Evolutionary conservation across 92 coral and sea anemone genomes (phyloP).

Genomic region (Pocillopora grandis): DNA sequence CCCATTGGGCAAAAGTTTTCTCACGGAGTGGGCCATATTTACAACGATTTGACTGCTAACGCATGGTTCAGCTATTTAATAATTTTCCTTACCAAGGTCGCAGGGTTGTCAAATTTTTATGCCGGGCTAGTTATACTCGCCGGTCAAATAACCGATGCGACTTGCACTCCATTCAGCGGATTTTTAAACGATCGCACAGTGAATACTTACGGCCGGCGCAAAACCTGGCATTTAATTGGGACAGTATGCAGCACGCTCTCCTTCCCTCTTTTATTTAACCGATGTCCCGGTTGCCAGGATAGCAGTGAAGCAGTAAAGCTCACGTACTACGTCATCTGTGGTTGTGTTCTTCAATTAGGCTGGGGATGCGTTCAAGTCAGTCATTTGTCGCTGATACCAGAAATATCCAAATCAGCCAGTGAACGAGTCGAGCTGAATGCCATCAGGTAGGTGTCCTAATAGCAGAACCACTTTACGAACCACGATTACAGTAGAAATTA

Average conservation of each 20-base stretch:
- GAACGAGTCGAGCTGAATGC: slow-evolving; percentile 83
- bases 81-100: slow-evolving; percentile 78
- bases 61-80: slow-evolving; percentile 85
- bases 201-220: slow-evolving; percentile 74
- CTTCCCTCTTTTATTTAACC: slow-evolving; percentile 74
- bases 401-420: slow-evolving; percentile 63
- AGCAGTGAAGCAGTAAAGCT: slow-evolving; percentile 59
- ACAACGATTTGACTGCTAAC: slow-evolving; percentile 73
- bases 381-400: slow-evolving; percentile 81
- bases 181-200: slow-evolving; percentile 72
- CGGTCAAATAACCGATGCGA: slow-evolving; percentile 74
- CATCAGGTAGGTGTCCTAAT: slow-evolving; percentile 51
- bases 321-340: slow-evolving; percentile 53
- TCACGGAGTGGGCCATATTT: slow-evolving; percentile 76
- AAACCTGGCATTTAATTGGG: slow-evolving; percentile 80
- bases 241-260: slow-evolving; percentile 59
- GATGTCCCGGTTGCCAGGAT: slow-evolving; percentile 59
- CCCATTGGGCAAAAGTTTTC: slow-evolving; percentile 61
- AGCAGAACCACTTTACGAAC: no score
- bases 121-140: slow-evolving; percentile 72
- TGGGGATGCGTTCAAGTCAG: slow-evolving; percentile 83
- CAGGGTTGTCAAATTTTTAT: slow-evolving; percentile 66
- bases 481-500: not conserved
- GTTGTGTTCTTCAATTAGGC: slow-evolving; percentile 74
- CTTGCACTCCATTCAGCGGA: slow-evolving; percentile 75